Conservation (phyloP, 23 tunicate species). For the Ascidia mentula region DNA sequence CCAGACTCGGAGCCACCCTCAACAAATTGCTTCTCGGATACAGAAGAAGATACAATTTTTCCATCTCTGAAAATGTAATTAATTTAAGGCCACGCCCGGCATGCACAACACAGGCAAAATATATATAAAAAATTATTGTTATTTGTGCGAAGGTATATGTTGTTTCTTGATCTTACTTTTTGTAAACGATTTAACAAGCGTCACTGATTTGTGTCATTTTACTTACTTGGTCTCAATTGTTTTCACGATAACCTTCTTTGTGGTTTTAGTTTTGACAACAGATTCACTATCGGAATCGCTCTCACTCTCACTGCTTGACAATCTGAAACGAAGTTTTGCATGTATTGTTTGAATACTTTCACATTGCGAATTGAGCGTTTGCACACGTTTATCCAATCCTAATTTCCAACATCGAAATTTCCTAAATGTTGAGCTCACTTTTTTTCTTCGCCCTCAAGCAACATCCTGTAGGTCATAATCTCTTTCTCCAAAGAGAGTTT, state of each 20-base stretch:
- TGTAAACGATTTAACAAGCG: neutral
- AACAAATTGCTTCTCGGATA: slow-evolving; percentile 55
- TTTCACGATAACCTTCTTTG: slow-evolving; percentile 84
- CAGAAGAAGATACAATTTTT: slow-evolving; percentile 78
- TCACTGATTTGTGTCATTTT: too few relatives aligned
- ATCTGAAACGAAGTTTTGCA: too few relatives aligned
- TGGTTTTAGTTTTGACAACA: slow-evolving; percentile 29
- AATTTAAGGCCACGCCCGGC: too few relatives aligned
- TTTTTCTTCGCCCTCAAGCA: slow-evolving; percentile 93
- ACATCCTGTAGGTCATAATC: slow-evolving; percentile 78
- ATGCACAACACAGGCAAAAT: too few relatives aligned
- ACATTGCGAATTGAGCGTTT: too few relatives aligned
- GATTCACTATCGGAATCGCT: slow-evolving; percentile 37
- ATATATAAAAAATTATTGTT: neutral
- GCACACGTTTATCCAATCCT: too few relatives aligned
- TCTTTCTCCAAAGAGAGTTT: slow-evolving; percentile 93
- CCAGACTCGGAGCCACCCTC: slow-evolving; percentile 32
- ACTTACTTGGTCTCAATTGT: slow-evolving; percentile 88
- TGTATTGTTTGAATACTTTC: too few relatives aligned
- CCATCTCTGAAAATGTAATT: slow-evolving; percentile 67
- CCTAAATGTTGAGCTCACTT: too few relatives aligned
- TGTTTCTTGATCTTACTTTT: neutral
- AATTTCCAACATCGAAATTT: too few relatives aligned
- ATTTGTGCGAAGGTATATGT: neutral
- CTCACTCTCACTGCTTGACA: slow-evolving; percentile 42